phyloP scores from a whole-genome alignment of 2,797 vertebrate genomes.

The Sciurus vulgaris region DNA sequence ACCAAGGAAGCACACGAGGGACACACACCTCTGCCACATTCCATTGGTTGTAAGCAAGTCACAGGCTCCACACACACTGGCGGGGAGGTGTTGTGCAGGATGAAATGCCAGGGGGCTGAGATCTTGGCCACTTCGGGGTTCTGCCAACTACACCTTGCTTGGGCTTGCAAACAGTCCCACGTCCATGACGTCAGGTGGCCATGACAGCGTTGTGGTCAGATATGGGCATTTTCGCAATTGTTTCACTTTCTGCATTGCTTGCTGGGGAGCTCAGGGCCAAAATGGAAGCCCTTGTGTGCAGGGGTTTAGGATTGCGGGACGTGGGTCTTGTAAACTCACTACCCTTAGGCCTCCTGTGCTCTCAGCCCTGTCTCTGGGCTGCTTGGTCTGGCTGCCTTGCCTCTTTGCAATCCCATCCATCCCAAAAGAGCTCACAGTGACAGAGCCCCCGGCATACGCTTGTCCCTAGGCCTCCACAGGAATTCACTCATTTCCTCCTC shows the following conservation, averaged over 20 bases:
- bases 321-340: background rate
- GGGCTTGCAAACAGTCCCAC: background rate
- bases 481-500: background rate
- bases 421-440: background rate
- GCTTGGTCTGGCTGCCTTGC: background rate
- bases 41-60: background rate
- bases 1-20: accelerated
- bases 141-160: no score
- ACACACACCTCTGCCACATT: background rate
- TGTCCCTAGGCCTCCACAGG: background rate
- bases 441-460: background rate
- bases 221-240: background rate
- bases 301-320: background rate
- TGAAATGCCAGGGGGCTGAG: accelerated
- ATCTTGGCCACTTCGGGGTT: background rate
- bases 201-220: background rate
- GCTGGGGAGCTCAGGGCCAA: slow-evolving; percentile 23
- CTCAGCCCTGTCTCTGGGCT: background rate
- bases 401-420: background rate
- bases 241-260: slow-evolving; percentile 33
- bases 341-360: background rate
- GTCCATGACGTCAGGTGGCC: background rate
- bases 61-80: background rate
- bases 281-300: background rate
- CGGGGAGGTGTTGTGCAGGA: no score